Percentiles rank a stretch among this genome's conserved stretches.
Evolutionary conservation across 2,797 vertebrate species (phyloP).

Genomic region (Lateolabrax maculatus): DNA sequence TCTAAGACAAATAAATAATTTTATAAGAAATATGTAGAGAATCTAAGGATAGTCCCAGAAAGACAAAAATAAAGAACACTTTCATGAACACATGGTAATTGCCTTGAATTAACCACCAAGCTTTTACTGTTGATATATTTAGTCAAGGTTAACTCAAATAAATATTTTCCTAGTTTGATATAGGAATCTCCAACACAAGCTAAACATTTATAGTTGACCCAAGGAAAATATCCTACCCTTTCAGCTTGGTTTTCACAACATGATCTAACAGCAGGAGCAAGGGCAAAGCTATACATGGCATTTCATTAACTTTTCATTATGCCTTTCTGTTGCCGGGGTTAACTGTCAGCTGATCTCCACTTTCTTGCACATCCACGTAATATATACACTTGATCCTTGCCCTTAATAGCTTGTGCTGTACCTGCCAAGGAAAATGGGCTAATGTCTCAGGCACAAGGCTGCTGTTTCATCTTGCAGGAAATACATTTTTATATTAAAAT

Average conservation of each 20-base stretch:
- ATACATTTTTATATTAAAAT: constrained; percentile 4
- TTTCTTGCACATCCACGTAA: background rate
- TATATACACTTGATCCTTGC: background rate
- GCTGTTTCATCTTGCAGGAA: background rate
- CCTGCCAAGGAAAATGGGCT: background rate
- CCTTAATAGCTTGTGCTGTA: constrained; percentile 1
- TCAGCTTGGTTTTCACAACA: constrained; percentile 19
- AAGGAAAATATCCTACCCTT: background rate
- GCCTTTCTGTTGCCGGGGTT: background rate
- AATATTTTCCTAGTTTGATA: constrained; percentile 4
- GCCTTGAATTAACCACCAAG: constrained; percentile 13
- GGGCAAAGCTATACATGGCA: constrained; percentile 6
- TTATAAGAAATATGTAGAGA: constrained; percentile 60
- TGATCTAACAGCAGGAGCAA: background rate
- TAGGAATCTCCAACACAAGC: constrained; percentile 20
- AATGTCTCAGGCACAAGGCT: background rate
- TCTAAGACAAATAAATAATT: constrained; percentile 74
- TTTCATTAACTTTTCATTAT: background rate
- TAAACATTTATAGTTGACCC: constrained; percentile 17
- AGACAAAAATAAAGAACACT: constrained; percentile 33
- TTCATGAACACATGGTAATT: constrained; percentile 26
- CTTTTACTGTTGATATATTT: constrained; percentile 11
- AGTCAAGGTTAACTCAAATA: constrained; percentile 11
- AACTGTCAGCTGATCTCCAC: background rate
- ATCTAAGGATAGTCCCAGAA: constrained; percentile 27